Percentiles rank a stretch among this genome's conserved stretches.
These are phyloP conservation scores for Sceliomorpha sp. DNA, from an alignment of 2,888 invertebrate species.

Conservation along the genomic window DNA sequence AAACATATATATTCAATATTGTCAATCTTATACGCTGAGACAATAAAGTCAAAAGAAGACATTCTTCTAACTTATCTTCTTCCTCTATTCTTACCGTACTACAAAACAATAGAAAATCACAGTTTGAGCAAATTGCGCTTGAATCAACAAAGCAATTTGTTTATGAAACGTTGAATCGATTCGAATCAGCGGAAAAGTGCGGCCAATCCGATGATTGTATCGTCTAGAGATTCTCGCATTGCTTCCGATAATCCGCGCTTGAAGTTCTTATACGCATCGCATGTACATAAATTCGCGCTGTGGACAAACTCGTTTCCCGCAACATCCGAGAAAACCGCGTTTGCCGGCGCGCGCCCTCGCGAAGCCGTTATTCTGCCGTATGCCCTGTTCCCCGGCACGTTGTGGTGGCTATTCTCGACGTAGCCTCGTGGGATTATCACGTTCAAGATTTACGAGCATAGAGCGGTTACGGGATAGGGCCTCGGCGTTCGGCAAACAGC, in stretches of 20 bases:
- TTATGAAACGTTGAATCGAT: too few species aligned
- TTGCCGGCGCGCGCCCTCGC: constrained; percentile 30
- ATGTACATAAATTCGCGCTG: constrained; percentile 31
- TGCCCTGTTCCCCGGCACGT: constrained; percentile 4
- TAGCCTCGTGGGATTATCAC: constrained; percentile 43
- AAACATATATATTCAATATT: too few species aligned
- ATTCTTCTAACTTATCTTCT: too few species aligned
- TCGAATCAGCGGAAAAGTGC: too few species aligned
- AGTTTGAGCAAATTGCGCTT: too few species aligned
- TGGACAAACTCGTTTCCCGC: constrained; percentile 34
- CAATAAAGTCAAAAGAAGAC: too few species aligned
- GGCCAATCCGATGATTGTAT: too few species aligned
- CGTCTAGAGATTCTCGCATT: constrained; percentile 12
- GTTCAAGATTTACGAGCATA: constrained; percentile 35
- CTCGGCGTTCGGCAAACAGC: constrained; percentile 10
- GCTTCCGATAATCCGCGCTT: constrained; percentile 17
- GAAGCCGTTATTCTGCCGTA: constrained; percentile 23
- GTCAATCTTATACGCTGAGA: too few species aligned
- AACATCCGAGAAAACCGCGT: constrained; percentile 23
- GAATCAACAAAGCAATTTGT: too few species aligned
- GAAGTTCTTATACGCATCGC: constrained; percentile 16
- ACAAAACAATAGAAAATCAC: too few species aligned
- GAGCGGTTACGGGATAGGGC: constrained; percentile 28
- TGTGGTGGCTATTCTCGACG: constrained; percentile 15
- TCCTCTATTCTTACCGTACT: too few species aligned